phyloP scores from a whole-genome alignment of 2,113 vertebrate genomes.

The Catharus bicknelli region DNA sequence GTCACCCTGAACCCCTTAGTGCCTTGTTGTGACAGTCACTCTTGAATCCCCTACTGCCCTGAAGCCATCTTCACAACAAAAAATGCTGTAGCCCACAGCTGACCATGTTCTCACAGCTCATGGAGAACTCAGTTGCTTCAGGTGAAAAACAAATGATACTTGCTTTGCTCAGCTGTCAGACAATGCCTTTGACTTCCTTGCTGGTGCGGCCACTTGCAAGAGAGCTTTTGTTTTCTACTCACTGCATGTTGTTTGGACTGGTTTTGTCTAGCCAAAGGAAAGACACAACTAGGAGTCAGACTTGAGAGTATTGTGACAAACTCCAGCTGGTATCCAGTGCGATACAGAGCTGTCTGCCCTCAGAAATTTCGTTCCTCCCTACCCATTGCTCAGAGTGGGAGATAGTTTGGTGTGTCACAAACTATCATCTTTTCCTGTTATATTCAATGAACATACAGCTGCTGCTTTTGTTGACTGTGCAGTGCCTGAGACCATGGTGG shows the following conservation, averaged over 20 bases:
- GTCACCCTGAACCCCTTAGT: neutral
- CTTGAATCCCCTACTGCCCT: neutral
- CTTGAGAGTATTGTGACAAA: rapidly evolving
- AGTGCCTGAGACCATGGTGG: neutral
- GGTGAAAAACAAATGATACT: neutral
- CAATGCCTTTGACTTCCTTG: neutral
- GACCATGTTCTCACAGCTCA: rapidly evolving
- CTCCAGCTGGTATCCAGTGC: neutral
- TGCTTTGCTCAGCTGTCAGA: neutral
- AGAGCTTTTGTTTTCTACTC: neutral
- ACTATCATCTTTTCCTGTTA: neutral
- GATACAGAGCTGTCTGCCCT: neutral
- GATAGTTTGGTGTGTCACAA: neutral
- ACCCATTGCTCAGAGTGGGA: neutral
- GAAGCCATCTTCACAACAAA: neutral
- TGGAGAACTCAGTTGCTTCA: rapidly evolving
- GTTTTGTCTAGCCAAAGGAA: neutral
- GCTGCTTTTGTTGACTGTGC: neutral
- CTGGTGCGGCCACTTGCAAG: neutral
- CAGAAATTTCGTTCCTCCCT: neutral
- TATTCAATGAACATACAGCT: neutral
- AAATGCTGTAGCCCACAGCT: rapidly evolving
- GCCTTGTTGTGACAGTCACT: neutral
- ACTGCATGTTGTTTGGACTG: neutral
- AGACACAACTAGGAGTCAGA: neutral